Conservation (phyloP, 2,888 invertebrate genomes). For the Hirtodrosophila confusa region DNA sequence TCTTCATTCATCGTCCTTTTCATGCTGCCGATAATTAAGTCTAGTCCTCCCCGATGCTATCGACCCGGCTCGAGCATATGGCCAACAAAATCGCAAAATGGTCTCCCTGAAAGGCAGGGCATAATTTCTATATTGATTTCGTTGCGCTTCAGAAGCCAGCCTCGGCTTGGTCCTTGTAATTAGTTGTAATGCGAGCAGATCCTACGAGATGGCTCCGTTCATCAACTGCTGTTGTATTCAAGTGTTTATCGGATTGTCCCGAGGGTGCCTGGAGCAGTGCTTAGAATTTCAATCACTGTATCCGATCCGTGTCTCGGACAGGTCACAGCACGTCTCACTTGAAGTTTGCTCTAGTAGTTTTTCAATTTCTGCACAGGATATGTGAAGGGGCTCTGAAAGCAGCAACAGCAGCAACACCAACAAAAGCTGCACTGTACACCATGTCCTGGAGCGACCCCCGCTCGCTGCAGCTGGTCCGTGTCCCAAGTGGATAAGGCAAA, state of each 20-base stretch:
- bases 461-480: constrained; percentile 49
- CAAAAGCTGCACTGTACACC: constrained; percentile 31
- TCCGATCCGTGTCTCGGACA: constrained; percentile 34
- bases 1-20: constrained; percentile 20
- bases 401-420: constrained; percentile 21
- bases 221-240: constrained; percentile 28
- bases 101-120: constrained; percentile 41
- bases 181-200: constrained; percentile 54
- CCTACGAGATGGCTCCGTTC: constrained; percentile 15
- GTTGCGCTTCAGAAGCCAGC: not conserved
- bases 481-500: constrained; percentile 60
- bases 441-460: constrained; percentile 29
- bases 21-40: constrained; percentile 45
- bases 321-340: constrained; percentile 59
- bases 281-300: constrained; percentile 59
- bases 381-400: constrained; percentile 47
- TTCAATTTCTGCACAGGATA: constrained; percentile 64
- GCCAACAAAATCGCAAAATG: constrained; percentile 23
- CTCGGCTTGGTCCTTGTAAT: constrained; percentile 32
- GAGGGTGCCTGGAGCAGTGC: constrained; percentile 26
- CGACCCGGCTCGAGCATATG: constrained; percentile 38
- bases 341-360: constrained; percentile 60
- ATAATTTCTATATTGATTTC: constrained; percentile 33
- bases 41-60: constrained; percentile 9
- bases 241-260: constrained; percentile 40